A percentile compares a stretch with the other conserved stretches of the same genome.
Conservation (phyloP, 2,888 invertebrate species). For the Himalopsyche tibetana region DNA sequence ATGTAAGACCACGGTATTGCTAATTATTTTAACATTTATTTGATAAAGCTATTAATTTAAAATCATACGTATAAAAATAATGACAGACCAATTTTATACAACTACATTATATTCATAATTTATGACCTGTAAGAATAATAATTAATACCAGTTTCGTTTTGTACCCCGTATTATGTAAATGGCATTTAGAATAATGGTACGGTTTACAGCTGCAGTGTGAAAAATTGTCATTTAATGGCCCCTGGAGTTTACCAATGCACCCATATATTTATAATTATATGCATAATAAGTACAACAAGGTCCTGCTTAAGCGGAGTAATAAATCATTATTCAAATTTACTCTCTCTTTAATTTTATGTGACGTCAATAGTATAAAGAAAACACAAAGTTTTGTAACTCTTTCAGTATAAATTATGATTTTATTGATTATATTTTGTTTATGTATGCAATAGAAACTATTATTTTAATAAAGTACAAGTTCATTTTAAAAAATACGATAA, state of each 20-base stretch:
- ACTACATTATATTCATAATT: slow-evolving; percentile 35
- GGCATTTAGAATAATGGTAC: slow-evolving; percentile 1
- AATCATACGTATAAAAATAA: neutral
- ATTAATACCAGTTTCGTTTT: slow-evolving; percentile 33
- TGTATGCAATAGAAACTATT: too few relatives aligned
- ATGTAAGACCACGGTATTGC: too few relatives aligned
- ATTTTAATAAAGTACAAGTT: too few relatives aligned
- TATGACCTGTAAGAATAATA: neutral
- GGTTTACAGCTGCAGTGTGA: slow-evolving; percentile 35
- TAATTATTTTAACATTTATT: too few relatives aligned
- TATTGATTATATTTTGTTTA: too few relatives aligned
- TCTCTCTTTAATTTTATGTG: neutral
- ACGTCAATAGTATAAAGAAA: neutral
- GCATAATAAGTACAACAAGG: slow-evolving; percentile 14
- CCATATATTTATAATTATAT: slow-evolving; percentile 41
- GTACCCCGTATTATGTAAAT: neutral
- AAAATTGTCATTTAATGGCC: slow-evolving; percentile 42
- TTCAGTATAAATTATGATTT: too few relatives aligned
- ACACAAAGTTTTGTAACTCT: too few relatives aligned
- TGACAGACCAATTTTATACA: neutral
- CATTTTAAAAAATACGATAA: too few relatives aligned
- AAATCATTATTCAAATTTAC: neutral
- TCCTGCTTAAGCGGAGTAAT: neutral
- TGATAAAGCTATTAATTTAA: too few relatives aligned
- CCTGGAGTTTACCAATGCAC: neutral